phyloP scores from a whole-genome alignment of 2,113 vertebrate genomes.

The Forbesichthys papilliferus region DNA sequence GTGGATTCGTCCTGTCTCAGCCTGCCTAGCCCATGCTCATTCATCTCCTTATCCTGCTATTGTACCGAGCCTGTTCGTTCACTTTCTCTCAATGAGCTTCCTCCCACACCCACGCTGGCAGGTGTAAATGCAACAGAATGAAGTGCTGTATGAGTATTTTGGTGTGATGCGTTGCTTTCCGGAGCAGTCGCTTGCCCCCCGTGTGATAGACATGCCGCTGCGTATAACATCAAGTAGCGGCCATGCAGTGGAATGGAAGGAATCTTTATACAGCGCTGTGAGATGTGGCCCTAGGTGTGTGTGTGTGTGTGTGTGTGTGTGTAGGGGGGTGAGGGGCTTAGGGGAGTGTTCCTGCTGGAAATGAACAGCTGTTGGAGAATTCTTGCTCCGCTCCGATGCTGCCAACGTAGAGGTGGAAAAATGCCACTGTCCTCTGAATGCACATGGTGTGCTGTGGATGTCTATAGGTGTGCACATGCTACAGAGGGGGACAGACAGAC shows the following conservation, averaged over 20 bases:
- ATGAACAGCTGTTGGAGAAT: constrained; percentile 67
- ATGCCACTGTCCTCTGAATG: constrained; percentile 4
- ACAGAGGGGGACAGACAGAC: neutral
- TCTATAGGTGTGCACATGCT: neutral
- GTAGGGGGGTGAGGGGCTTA: too few relatives aligned
- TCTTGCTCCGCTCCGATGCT: constrained; percentile 19
- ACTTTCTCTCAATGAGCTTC: constrained; percentile 8
- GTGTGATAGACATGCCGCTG: constrained; percentile 25
- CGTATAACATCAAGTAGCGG: constrained; percentile 19
- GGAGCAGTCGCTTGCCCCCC: constrained; percentile 16
- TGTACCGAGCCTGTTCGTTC: constrained; percentile 16
- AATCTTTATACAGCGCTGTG: constrained; percentile 46
- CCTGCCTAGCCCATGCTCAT: constrained; percentile 38
- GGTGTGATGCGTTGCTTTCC: constrained; percentile 36
- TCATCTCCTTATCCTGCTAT: constrained; percentile 20
- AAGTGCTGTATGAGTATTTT: constrained; percentile 41
- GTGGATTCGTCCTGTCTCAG: constrained; percentile 36
- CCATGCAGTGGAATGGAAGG: constrained; percentile 20
- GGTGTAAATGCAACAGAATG: constrained; percentile 35
- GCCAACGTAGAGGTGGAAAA: constrained; percentile 24
- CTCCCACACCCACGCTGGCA: constrained; percentile 36
- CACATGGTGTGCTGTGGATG: neutral
- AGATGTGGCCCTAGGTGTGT: constrained; percentile 43
- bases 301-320: constrained; percentile 5
- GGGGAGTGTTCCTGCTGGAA: constrained; percentile 7